Conservation (phyloP, 1,140 invertebrate species). For the Bombus waltoni region DNA sequence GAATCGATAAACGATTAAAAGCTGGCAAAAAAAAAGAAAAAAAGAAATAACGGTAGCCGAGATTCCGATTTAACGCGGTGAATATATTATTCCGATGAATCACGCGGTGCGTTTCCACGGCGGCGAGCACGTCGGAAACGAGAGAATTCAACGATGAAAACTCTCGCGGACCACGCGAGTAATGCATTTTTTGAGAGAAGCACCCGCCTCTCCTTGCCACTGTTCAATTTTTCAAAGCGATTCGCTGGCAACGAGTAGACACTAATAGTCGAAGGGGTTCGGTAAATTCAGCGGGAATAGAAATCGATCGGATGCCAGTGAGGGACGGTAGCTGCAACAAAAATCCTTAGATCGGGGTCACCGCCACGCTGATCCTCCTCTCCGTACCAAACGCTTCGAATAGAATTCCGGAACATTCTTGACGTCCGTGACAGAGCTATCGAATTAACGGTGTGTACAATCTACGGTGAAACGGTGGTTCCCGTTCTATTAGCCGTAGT, state of each 20-base stretch:
- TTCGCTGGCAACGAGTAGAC: slow-evolving; percentile 24
- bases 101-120: not conserved
- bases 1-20: not conserved
- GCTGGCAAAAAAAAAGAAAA: too few relatives aligned
- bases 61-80: too few relatives aligned
- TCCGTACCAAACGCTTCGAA: slow-evolving; percentile 61
- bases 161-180: not conserved
- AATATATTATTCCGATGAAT: not conserved
- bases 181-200: slow-evolving; percentile 3
- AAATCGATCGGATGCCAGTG: slow-evolving; percentile 41
- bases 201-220: not conserved
- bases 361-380: not conserved
- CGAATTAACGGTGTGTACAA: slow-evolving; percentile 64
- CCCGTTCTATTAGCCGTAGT: slow-evolving; percentile 26
- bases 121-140: not conserved
- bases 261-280: slow-evolving; percentile 28
- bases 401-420: slow-evolving; percentile 67
- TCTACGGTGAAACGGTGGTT: slow-evolving; percentile 48
- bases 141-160: not conserved
- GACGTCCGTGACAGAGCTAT: slow-evolving; percentile 63
- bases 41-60: not conserved
- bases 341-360: slow-evolving; percentile 37
- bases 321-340: slow-evolving; percentile 14
- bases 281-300: slow-evolving; percentile 34
- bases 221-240: slow-evolving; percentile 29